Evolutionary conservation across 2,113 vertebrate species (phyloP), one percentile per base, ranked within the genome.

Genomic region (Cricetomys ansorgei): DNA sequence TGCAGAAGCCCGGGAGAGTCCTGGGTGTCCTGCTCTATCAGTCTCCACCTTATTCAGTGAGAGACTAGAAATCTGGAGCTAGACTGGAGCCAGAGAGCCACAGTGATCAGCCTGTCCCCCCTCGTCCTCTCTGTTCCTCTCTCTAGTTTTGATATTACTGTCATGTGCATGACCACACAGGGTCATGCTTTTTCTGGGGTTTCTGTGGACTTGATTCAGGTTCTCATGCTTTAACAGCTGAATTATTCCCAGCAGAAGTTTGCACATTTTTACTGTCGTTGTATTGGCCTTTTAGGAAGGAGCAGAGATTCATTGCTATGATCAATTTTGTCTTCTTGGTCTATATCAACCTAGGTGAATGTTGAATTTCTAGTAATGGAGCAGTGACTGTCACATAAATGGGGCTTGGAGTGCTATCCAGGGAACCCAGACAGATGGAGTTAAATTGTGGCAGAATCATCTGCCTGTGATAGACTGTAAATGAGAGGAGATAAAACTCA

Each of bases 181-280:
- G 7, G n/a, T n/a, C n/a, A n/a, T n/a, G n/a, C 57, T 62, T 83
- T 55, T 83, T 43, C 23, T 40, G 11, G 23, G 55, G 57, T 25
- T 84, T 45, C 57, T 84, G 27, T 43, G 27, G 8, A 64, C 40
- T 84, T 64, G n/a, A 64, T 27, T 83, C n/a, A 62, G 57, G 7
- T 64, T 84, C 15, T 64, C 16, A 45, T 43, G 8, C 15, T 45
- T 75, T 27, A 23, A 48, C 45, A 43, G 40, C n/a, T 27, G 72
- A 50, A 7, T 7, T 15, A 16, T 19, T 79, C 48, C 31, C 53
- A 53, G 15, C 17, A n/a, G 76, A 7, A 85, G 0, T 90, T 83
- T 89, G 34, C 86, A 48, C 23, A 53, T 65, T 67, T 95, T 94
- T 76, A 23, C 55, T 73, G 29, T 64, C n/a, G 93, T 85, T 86